These are phyloP conservation scores for Thaumetopoea pityocampa DNA, from an alignment of 1,140 invertebrate species.

Conservation along the genomic window DNA sequence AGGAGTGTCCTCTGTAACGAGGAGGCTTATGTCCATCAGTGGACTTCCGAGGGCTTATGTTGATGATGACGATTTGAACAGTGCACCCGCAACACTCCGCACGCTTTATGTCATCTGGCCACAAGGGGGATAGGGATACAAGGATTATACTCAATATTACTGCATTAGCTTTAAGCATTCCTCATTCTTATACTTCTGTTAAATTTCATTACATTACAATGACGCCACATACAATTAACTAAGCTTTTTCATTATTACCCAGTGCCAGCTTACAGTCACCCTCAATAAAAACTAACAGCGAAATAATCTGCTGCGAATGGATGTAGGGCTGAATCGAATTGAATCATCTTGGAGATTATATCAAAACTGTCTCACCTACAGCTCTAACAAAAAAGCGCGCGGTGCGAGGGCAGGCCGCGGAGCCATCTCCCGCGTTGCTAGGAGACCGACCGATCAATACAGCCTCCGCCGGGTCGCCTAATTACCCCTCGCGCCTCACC, in stretches of 20 bases:
- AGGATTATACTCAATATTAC: no score
- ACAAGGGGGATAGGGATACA: no score
- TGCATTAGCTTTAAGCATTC: no score
- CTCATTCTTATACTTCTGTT: no score
- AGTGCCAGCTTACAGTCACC: slow-evolving; percentile 10
- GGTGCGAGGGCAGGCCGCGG: slow-evolving; percentile 52
- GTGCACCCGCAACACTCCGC: no score
- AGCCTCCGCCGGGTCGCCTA: slow-evolving; percentile 73
- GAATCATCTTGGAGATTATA: slow-evolving; percentile 64
- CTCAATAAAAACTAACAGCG: slow-evolving; percentile 32
- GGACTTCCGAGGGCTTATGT: no score
- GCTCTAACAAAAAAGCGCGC: slow-evolving; percentile 60
- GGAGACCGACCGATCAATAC: slow-evolving; percentile 69
- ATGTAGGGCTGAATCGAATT: slow-evolving; percentile 45
- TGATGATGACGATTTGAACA: no score
- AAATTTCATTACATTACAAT: no score
- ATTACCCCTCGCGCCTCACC: slow-evolving; percentile 47
- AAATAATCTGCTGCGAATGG: slow-evolving; percentile 34
- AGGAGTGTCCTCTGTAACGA: no score
- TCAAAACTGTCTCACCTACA: slow-evolving; percentile 66
- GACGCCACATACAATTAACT: slow-evolving; percentile 6
- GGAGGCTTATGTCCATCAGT: no score
- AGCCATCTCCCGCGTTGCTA: slow-evolving; percentile 72
- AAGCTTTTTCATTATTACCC: slow-evolving; percentile 4
- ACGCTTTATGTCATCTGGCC: no score